Base-by-base conservation (phyloP, 2,888 invertebrate species). In the Erebia palarica region DNA sequence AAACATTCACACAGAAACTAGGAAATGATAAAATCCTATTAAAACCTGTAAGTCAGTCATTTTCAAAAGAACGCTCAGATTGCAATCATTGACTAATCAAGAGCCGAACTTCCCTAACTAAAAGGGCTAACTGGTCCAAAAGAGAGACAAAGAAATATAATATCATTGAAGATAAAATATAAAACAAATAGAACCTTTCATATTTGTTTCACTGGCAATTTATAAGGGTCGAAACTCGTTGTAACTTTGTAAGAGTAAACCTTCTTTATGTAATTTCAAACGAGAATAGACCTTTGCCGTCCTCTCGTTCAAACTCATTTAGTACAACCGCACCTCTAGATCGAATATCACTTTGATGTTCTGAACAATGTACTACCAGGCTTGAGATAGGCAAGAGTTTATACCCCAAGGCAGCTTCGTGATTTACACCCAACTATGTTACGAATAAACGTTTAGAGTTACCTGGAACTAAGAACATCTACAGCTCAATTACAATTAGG, bases 271-370 rank as follows among this genome's bases (percentile, higher is more conserved):
- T 69, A 70, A 72, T 68, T 70, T 64, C 63, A 69, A 71, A 73
- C 68, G 67, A 71, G 68, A 74, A 75, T 65, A 63, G 71, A 66
- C 70, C 70, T 71, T 74, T 72, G 73, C 71, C 67, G 69, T 59
- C 69, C 66, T 70, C 68, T 70, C 68, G 71, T 49, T 66, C 69
- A 61, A 73, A 65, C 68, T 75, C 70, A 71, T 74, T 74, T 68
- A 74, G 69, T 73, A 75, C 71, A 72, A 72, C 72, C 74, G 70
- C 69, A 73, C 55, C 55, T 55, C 55, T 70, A 75, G 74, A 73
- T 59, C 51, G 70, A 75, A 66, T 78, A 71, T 77, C 74, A 70
- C 74, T 76, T 78, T 75, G 76, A 76, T 77, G 73, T 75, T 75
- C 72, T 73, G 64, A 75, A 78, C 75, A 77, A 76, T 76, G 73